Evolutionary conservation across 1,140 invertebrate genomes (phyloP), one percentile per base, ranked within the genome.

Genomic region (Myzus persicae): DNA sequence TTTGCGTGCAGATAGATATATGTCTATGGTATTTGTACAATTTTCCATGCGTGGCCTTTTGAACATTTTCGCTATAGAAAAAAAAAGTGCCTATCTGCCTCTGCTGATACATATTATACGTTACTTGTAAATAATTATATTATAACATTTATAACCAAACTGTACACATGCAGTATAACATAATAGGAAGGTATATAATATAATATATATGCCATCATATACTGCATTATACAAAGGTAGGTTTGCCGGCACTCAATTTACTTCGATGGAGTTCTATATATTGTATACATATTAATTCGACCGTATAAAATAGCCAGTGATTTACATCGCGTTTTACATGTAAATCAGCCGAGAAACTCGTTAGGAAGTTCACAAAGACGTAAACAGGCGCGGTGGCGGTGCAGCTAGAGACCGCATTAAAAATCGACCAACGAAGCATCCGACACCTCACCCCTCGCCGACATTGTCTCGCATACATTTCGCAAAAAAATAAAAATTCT

Each of bases 271-370:
- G n/a, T 67, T 67, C 59, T 67, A 67, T 67, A 67, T 67, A 67
- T 67, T 67, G 59, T 67, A 67, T 67, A 42, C 42, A n/a, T 88
- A 40, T 90, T 90, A 36, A 36, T 91, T 91, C 90, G 38, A 91
- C 90, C 40, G 38, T 48, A 44, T 46, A 76, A 91, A 90, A 91
- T 91, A 44, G 38, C 38, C 54, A 1, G 31, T 76, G 59, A 91
- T 91, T 91, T 44, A 42, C 67, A 91, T 91, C 26, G 54, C 42
- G 40, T 76, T 91, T 76, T 76, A 91, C 26, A 91, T 91, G 51
- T 51, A 91, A 91, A 91, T 91, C 76, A 91, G 42, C 40, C 59
- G 59, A 91, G 59, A 91, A 90, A 91, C 90, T 91, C 54, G 54
- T 91, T 76, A 54, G 20, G 22, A 89, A 89, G 88, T 89, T 51